These are phyloP conservation scores for Cassiopea andromeda DNA, from an alignment of 30 jellyfish, hydroid and myxozoan species.

Conservation along the genomic window DNA sequence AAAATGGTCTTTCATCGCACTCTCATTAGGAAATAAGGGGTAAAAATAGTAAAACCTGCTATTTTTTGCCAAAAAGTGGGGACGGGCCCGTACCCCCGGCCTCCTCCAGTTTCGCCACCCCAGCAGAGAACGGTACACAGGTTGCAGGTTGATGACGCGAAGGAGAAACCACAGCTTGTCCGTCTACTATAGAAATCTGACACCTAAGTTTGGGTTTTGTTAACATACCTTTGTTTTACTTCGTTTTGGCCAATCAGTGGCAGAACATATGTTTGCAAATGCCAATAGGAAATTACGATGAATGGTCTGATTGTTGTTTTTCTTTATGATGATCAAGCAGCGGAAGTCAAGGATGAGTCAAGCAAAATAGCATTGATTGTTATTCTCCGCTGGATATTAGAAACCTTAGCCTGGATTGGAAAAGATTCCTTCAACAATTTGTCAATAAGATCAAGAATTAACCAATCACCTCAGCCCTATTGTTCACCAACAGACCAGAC, in stretches of 20 bases:
- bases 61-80: no score
- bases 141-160: background rate
- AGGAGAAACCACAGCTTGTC: background rate
- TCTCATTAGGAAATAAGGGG: no score
- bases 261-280: background rate
- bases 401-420: constrained; percentile 24
- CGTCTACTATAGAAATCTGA: background rate
- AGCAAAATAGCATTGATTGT: constrained; percentile 2
- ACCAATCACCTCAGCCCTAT: constrained; percentile 43
- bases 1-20: no score
- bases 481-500: constrained; percentile 47
- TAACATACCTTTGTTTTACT: background rate
- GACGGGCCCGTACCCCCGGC: background rate
- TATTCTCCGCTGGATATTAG: constrained; percentile 11
- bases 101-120: background rate
- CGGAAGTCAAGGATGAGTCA: constrained; percentile 30
- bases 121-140: background rate
- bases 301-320: constrained; percentile 3
- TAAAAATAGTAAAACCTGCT: no score
- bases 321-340: background rate
- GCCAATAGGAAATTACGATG: background rate
- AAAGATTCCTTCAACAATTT: constrained; percentile 21
- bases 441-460: constrained; percentile 49
- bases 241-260: background rate
- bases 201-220: background rate